phyloP scores from a whole-genome alignment of 2,888 invertebrate species.

The Gymnosoma rotundatum region DNA sequence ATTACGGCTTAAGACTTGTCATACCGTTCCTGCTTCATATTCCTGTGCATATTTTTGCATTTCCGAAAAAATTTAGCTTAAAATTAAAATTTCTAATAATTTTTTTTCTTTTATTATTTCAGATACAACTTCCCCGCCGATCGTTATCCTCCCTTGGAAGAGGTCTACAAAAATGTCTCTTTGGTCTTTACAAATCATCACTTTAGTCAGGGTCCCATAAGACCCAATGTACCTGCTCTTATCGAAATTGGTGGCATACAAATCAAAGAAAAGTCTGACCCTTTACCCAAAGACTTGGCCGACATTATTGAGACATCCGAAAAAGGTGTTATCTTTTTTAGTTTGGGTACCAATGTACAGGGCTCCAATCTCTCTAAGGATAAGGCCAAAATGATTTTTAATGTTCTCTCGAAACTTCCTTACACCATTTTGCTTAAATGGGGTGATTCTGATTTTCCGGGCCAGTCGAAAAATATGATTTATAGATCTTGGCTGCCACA shows the following conservation, averaged over 20 bases:
- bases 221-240: conserved; percentile 76
- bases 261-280: conserved; percentile 75
- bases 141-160: conserved; percentile 75
- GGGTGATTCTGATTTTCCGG: conserved; percentile 83
- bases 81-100: too few species aligned
- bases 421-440: conserved; percentile 87
- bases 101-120: background rate
- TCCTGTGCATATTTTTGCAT: too few species aligned
- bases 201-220: conserved; percentile 75
- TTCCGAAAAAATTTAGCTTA: too few species aligned
- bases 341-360: conserved; percentile 79
- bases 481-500: conserved; percentile 83
- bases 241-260: conserved; percentile 78
- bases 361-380: conserved; percentile 72
- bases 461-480: conserved; percentile 79
- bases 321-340: conserved; percentile 76
- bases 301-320: conserved; percentile 73
- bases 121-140: conserved; percentile 75
- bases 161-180: conserved; percentile 75
- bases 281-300: conserved; percentile 74
- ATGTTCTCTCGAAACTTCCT: conserved; percentile 84
- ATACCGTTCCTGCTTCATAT: too few species aligned
- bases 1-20: too few species aligned
- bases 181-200: conserved; percentile 76
- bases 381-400: conserved; percentile 83